Evolutionary conservation across 2,888 invertebrate genomes (phyloP).

Genomic region (Apotomis betuletana): DNA sequence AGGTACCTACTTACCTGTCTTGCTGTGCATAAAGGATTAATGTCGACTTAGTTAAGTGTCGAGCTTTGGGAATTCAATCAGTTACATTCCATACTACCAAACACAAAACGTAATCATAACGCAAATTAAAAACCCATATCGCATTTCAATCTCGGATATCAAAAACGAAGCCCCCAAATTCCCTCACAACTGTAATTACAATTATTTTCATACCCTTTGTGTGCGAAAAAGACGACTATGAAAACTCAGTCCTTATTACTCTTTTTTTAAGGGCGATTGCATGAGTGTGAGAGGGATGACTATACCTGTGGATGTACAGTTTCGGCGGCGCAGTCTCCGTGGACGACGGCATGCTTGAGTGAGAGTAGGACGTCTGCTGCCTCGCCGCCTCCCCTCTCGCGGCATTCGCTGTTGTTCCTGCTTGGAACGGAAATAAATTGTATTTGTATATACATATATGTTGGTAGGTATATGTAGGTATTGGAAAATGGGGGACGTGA

Average conservation of each 20-base stretch:
- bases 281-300: conserved; percentile 55
- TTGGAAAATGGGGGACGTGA: conserved; percentile 9
- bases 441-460: conserved; percentile 6
- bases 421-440: conserved; percentile 44
- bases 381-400: conserved; percentile 85
- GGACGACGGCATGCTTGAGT: conserved; percentile 93
- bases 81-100: not conserved
- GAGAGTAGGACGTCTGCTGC: conserved; percentile 95
- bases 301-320: conserved; percentile 81
- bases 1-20: no score
- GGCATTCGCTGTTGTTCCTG: conserved; percentile 80
- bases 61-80: no score
- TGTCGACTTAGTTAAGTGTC: no score
- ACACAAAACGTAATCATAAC: not conserved
- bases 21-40: no score
- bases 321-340: conserved; percentile 85
- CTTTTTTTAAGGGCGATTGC: not conserved
- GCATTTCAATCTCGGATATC: conserved; percentile 33
- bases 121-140: conserved; percentile 31
- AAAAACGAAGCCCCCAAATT: conserved; percentile 34
- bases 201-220: conserved; percentile 40
- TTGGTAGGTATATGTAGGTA: not conserved
- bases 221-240: conserved; percentile 22
- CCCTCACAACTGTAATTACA: conserved; percentile 35
- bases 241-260: conserved; percentile 9